phyloP scores from a whole-genome alignment of 2,888 invertebrate genomes.

The Gortyna flavago region DNA sequence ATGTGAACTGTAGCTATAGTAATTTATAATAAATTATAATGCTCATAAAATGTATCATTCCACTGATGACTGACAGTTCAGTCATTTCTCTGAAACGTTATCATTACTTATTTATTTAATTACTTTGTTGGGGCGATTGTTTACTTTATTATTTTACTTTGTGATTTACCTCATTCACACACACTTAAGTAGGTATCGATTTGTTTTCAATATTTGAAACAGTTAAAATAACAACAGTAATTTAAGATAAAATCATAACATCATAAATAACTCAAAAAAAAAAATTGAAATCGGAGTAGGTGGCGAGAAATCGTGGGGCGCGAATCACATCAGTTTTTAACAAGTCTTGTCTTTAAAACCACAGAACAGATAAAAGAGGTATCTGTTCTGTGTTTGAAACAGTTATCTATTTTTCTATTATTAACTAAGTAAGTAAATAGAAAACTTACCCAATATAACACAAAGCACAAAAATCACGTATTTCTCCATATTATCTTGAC shows the following conservation, averaged over 20 bases:
- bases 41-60: conserved; percentile 12
- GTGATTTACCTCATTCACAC: background rate
- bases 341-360: too few species aligned
- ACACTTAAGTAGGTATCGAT: background rate
- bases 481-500: conserved; percentile 57
- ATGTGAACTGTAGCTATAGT: background rate
- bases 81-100: conserved; percentile 12
- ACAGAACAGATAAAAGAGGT: too few species aligned
- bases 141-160: background rate
- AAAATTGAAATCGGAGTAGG: too few species aligned
- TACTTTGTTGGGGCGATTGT: background rate
- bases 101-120: conserved; percentile 1
- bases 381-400: too few species aligned
- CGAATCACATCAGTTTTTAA: too few species aligned
- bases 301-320: too few species aligned
- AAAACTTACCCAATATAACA: conserved; percentile 67
- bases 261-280: too few species aligned
- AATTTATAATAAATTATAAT: background rate
- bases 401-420: background rate
- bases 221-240: background rate
- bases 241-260: background rate
- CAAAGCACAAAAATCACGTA: conserved; percentile 56
- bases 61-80: background rate
- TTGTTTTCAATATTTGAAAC: background rate
- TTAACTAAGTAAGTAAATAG: background rate